Percentiles rank a stretch among this genome's conserved stretches.
Conservation (phyloP, 2,797 vertebrate species). For the Etheostoma nigrum region DNA sequence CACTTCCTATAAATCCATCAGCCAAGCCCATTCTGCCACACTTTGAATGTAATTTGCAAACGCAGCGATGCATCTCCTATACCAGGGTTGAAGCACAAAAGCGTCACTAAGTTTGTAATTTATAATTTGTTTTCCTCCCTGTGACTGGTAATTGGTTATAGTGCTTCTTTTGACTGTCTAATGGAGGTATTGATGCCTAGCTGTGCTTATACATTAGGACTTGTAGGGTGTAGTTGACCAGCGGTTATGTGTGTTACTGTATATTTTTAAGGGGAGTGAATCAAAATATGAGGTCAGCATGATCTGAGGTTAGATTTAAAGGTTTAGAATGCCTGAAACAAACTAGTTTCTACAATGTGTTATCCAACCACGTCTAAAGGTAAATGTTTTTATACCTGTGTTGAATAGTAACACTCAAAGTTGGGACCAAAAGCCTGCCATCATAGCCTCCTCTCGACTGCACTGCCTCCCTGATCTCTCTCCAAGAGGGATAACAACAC, state of each 20-base stretch:
- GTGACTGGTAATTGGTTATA: conserved; percentile 74
- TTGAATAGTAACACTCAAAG: no score
- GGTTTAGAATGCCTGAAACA: neutral
- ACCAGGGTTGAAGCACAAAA: conserved; percentile 64
- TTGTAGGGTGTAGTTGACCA: conserved; percentile 16
- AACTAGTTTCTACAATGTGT: no score
- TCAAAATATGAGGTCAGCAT: conserved; percentile 5
- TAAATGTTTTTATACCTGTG: no score
- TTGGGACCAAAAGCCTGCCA: no score
- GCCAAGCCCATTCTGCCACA: conserved; percentile 52
- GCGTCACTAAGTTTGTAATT: conserved; percentile 79
- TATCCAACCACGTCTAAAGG: no score
- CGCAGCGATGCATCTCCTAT: conserved; percentile 68
- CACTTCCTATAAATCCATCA: conserved; percentile 73
- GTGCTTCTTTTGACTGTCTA: conserved; percentile 65
- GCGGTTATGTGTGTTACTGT: neutral
- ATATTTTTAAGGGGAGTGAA: conserved; percentile 7
- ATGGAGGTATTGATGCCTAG: conserved; percentile 18
- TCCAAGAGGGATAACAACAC: no score
- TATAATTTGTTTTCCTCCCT: conserved; percentile 75
- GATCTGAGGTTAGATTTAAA: neutral
- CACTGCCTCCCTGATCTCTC: no score
- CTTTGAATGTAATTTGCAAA: conserved; percentile 77
- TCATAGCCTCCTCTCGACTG: no score
- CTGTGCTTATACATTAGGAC: conserved; percentile 17